phyloP scores from a whole-genome alignment of 2,888 invertebrate genomes.

The Protodeltote pygarga region DNA sequence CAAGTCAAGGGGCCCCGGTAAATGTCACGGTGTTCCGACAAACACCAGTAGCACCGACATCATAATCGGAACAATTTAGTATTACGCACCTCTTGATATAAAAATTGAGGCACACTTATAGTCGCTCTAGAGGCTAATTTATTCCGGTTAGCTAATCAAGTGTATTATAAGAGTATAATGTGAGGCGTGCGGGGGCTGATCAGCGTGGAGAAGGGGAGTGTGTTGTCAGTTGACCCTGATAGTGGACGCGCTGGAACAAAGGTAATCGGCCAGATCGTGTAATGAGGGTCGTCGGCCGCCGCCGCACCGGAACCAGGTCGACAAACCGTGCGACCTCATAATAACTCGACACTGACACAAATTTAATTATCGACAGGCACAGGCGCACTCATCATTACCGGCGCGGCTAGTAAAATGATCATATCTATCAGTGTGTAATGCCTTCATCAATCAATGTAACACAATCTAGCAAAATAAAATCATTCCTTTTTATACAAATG shows the following conservation, averaged over 20 bases:
- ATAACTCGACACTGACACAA: conserved; percentile 34
- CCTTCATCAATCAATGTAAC: conserved; percentile 8
- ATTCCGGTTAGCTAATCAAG: conserved; percentile 43
- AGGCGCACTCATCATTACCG: conserved; percentile 13
- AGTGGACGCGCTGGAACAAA: conserved; percentile 38
- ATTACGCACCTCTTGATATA: conserved; percentile 20
- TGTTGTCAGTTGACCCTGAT: conserved; percentile 53
- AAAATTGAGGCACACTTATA: conserved; percentile 33
- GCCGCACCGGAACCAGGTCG: conserved; percentile 40
- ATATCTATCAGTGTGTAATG: conserved; percentile 5
- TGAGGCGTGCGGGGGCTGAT: conserved; percentile 46
- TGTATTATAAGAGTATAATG: conserved; percentile 42
- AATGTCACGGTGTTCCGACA: conserved; percentile 4
- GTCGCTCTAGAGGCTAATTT: conserved; percentile 35
- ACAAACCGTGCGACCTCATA: conserved; percentile 42
- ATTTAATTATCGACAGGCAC: conserved; percentile 38
- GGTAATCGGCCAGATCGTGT: conserved; percentile 45
- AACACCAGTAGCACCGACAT: neutral
- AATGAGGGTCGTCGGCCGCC: conserved; percentile 53
- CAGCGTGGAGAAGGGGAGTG: conserved; percentile 26
- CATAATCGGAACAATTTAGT: conserved; percentile 4
- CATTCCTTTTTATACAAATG: conserved; percentile 10
- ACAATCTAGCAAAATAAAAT: conserved; percentile 10
- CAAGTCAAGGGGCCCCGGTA: conserved; percentile 11
- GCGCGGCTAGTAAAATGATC: neutral